Conservation (phyloP, 2,113 vertebrate species). For the Empidonax traillii region DNA sequence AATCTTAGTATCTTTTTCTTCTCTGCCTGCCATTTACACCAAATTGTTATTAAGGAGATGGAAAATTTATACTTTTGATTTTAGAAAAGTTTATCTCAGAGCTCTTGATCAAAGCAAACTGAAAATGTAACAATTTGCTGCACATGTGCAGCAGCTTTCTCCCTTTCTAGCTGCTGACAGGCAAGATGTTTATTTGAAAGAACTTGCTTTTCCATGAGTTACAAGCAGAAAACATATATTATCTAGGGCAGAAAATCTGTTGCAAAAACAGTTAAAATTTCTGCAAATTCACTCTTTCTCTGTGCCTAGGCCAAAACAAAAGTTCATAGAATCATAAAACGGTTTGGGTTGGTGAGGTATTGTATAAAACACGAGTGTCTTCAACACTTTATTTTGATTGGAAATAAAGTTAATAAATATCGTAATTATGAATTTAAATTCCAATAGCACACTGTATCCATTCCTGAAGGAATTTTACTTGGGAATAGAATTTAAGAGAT, state of each 20-base stretch:
- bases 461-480: background rate
- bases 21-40: background rate
- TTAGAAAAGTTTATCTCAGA: background rate
- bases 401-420: background rate
- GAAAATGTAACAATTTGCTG: background rate
- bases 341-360: background rate
- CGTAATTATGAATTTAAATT: background rate
- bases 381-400: background rate
- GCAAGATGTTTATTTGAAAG: background rate
- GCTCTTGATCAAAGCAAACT: conserved; percentile 10
- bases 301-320: background rate
- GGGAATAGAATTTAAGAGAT: background rate
- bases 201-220: background rate
- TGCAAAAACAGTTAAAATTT: background rate
- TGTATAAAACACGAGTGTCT: background rate
- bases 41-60: conserved; percentile 25
- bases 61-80: background rate
- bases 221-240: background rate
- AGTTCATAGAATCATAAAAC: background rate
- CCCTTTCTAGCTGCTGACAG: background rate
- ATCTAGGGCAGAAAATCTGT: background rate
- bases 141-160: background rate
- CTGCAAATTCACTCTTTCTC: background rate
- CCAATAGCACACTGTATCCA: background rate
- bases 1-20: background rate